Evolutionary conservation across 2,113 vertebrate genomes (phyloP).

Genomic region (Mastomys natalensis): DNA sequence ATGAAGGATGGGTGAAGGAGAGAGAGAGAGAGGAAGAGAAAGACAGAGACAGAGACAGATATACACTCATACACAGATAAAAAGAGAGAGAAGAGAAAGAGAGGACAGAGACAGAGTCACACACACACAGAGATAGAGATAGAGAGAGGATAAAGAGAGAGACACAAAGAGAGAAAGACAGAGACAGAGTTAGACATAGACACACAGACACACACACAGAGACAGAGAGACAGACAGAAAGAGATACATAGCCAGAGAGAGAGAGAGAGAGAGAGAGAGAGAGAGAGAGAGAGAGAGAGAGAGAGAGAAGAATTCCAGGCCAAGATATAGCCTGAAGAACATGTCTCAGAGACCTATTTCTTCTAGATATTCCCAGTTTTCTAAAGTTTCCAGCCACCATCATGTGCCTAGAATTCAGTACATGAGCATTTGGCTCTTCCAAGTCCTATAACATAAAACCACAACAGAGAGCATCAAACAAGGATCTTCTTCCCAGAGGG

Average conservation of each 20-base stretch:
- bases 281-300: neutral
- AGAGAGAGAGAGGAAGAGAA: neutral
- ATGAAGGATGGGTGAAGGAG: neutral
- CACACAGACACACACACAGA: neutral
- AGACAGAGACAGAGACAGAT: neutral
- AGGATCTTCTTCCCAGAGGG: neutral
- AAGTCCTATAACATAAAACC: slow-evolving; percentile 49
- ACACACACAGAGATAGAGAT: neutral
- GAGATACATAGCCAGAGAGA: too few species aligned
- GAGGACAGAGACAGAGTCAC: neutral
- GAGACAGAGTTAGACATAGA: neutral
- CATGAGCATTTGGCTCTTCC: neutral
- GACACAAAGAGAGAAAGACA: neutral
- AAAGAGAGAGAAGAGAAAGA: too few species aligned
- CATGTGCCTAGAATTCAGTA: neutral
- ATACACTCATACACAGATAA: neutral
- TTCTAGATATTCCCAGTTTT: neutral
- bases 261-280: neutral
- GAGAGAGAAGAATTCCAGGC: neutral
- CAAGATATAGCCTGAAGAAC: neutral
- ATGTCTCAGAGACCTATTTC: neutral
- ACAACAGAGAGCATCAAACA: neutral
- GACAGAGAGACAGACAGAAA: neutral
- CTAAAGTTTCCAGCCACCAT: neutral
- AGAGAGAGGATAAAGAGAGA: neutral